Conservation (phyloP, 2,797 vertebrate genomes). For the Labroides dimidiatus region DNA sequence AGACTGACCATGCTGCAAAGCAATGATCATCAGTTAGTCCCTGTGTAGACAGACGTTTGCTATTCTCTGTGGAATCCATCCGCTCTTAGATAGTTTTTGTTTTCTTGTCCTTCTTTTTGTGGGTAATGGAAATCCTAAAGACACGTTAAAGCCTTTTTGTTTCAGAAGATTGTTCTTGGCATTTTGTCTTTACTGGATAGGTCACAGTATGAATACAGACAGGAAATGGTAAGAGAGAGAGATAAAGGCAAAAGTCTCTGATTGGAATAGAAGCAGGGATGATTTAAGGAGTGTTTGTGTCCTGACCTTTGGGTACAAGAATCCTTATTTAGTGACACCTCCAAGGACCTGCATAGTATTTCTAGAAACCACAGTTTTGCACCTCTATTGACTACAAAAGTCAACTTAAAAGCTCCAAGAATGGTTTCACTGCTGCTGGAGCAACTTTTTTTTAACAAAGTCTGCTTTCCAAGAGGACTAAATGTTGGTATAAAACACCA, state of each 20-base stretch:
- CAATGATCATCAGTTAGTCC: background rate
- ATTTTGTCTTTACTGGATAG: conserved; percentile 7
- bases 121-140: conserved; percentile 14
- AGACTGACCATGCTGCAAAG: background rate
- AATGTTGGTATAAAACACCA: background rate
- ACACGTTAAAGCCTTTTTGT: conserved; percentile 10
- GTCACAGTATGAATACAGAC: conserved; percentile 9
- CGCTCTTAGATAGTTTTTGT: background rate
- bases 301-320: too few species aligned
- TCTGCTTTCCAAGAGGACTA: background rate
- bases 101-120: background rate
- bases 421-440: background rate
- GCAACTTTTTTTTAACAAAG: conserved; percentile 3
- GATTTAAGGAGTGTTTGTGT: too few species aligned
- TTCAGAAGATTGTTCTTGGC: background rate
- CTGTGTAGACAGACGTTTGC: background rate
- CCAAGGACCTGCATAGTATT: too few species aligned
- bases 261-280: background rate
- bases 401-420: conserved; percentile 6
- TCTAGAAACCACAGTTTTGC: background rate
- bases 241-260: background rate
- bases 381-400: background rate
- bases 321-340: too few species aligned
- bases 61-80: background rate
- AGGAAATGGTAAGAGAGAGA: background rate